Evolutionary conservation across 2,113 vertebrate genomes (phyloP), one percentile per base, ranked within the genome.

Genomic region (Barnardius zonarius): DNA sequence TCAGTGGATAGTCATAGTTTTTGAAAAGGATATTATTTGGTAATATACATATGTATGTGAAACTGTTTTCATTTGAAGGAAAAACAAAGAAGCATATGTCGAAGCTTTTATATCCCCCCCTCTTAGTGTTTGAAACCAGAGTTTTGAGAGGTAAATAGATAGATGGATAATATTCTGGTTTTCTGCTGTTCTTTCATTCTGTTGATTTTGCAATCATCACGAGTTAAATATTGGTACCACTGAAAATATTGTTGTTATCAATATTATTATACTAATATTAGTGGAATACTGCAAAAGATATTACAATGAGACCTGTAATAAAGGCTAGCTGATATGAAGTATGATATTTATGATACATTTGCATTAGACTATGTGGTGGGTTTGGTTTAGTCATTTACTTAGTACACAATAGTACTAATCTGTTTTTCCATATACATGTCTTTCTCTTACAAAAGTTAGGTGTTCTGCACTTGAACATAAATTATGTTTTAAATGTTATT

Each of bases 71-170:
- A 63, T 88, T n/a, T n/a, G 14, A 76, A 25, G 24, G 46, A 75
- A 88, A 69, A 20, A 5, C 18, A 62, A n/a, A 62, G 78, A 7
- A 48, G 1, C 2, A 6, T 4, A 3, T 1, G 0, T 5, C 37
- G 13, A 86, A 69, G 30, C 2, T 54, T 93, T 83, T 84, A 3
- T 49, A 75, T 41, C 6, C 14, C 6, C 14, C 14, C 12, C 22
- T 35, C 20, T 51, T 41, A 39, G 30, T 48, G 27, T 74, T 37
- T n/a, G 19, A 76, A 93, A 54, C 0, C 11, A 43, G 19, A 44
- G 15, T 52, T 91, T 77, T 62, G 20, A 49, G 37, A 69, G 24
- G 37, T 17, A 70, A 9, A 49, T 62, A 55, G 30, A 55, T 19
- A 55, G 44, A 46, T 9, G 6, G 19, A 16, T 66, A 5, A 13